Evolutionary conservation across 1,140 invertebrate species (phyloP), one percentile per base, ranked within the genome.

Genomic region (Parapsyche elsis): DNA sequence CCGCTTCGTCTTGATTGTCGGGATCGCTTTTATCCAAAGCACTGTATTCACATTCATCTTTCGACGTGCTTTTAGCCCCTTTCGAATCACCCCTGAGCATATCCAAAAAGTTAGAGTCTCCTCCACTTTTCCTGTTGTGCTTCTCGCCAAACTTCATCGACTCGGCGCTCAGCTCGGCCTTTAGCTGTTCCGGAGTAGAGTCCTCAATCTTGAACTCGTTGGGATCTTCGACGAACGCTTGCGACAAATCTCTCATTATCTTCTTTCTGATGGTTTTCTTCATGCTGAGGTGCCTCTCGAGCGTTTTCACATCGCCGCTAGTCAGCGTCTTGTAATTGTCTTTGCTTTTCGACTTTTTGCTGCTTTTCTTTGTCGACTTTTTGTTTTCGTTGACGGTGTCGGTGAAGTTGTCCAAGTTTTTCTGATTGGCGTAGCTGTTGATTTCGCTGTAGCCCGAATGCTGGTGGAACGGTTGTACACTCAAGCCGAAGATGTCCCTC

Each of bases 261-360:
- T 95, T 95, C 87, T 95, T 95, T 57, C 94, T 87, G 78, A 95
- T 95, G 5, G 94, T 95, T 86, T 95, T 95, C 88, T 95, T 95
- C 94, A 95, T 95, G 81, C 94, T 95, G 75, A 95, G 88, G 86
- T 95, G 94, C 79, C 94, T 89, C 84, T 95, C 94, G 53, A 95
- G 86, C 9, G 94, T 94, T 85, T 94, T 94, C 19, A 94, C 92
- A 84, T 94, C 93, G 19, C 90, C 92, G 81, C 93, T 93, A 9
- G 90, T 90, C 79, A 92, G 87, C 0, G 91, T 91, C 81, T 91
- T 90, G 84, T 89, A 91, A 84, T 92, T 91, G 61, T 92, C 91
- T 83, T 91, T 92, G 85, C 91, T 92, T 85, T 92, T 92, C 0
- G 80, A 46, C 75, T 88, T 89, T 78, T 91, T 89, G 83, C 84